Evolutionary conservation across 1,140 invertebrate genomes (phyloP).

Genomic region (Neodiprion fabricii): DNA sequence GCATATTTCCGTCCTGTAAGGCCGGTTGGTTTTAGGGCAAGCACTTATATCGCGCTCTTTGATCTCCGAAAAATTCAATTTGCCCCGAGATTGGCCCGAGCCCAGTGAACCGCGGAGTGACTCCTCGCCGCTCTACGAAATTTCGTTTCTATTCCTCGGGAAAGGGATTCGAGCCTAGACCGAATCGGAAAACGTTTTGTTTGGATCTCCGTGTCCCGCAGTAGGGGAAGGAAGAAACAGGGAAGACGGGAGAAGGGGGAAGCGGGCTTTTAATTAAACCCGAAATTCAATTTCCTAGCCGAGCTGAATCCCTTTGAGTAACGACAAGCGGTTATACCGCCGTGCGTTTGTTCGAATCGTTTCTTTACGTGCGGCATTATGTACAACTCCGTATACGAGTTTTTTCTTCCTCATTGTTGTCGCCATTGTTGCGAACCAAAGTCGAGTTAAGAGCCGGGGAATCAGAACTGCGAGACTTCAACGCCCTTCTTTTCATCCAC

Average conservation of each 20-base stretch:
- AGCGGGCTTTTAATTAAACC: constrained; percentile 38
- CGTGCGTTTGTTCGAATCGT: not conserved
- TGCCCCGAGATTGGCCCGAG: constrained; percentile 53
- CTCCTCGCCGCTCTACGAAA: not conserved
- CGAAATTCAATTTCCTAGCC: constrained; percentile 44
- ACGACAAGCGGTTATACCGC: not conserved
- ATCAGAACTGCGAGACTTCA: too few species aligned
- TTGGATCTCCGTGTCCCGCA: constrained; percentile 8
- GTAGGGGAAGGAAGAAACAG: not conserved
- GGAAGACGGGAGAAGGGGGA: not conserved
- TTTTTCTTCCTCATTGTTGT: too few species aligned
- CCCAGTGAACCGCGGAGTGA: constrained; percentile 43
- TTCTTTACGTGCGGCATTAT: not conserved
- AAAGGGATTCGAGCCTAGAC: not conserved
- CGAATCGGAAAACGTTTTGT: constrained; percentile 38
- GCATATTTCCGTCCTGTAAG: not conserved
- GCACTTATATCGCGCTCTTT: constrained; percentile 51
- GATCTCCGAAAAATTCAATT: constrained; percentile 60
- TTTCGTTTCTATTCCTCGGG: not conserved
- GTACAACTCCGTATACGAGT: too few species aligned
- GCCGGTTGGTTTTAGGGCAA: constrained; percentile 22
- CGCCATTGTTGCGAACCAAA: too few species aligned
- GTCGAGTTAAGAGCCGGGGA: too few species aligned
- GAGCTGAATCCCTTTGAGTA: constrained; percentile 19
- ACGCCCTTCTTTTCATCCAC: too few species aligned